These are phyloP conservation scores for Aegithalos caudatus DNA, from an alignment of 2,113 vertebrate species.

Conservation along the genomic window DNA sequence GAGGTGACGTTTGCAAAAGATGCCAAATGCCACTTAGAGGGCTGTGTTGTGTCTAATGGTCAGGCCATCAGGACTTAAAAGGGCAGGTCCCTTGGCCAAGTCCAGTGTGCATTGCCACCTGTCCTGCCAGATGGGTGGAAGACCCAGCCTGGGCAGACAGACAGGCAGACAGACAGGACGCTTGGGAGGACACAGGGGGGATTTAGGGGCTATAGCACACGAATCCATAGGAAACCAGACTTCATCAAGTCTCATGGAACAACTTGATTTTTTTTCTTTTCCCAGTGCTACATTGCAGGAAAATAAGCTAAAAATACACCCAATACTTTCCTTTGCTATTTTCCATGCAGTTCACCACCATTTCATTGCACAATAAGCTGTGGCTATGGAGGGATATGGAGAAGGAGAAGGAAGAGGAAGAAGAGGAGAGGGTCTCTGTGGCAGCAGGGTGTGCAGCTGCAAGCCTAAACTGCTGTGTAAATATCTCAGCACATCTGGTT, in stretches of 20 bases:
- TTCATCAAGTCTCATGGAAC: background rate
- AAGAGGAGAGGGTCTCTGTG: background rate
- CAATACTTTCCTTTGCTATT: slow-evolving; percentile 31
- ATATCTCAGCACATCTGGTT: background rate
- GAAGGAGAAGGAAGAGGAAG: background rate
- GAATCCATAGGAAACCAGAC: slow-evolving; percentile 33
- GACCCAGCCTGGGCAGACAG: background rate
- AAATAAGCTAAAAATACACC: slow-evolving; percentile 52
- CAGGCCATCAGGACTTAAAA: background rate
- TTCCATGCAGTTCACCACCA: background rate
- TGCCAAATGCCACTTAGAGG: background rate
- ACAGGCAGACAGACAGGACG: background rate
- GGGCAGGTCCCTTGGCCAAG: background rate
- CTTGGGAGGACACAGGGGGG: background rate
- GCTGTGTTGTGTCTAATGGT: background rate
- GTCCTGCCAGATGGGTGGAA: background rate
- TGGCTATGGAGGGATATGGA: background rate
- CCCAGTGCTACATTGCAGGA: slow-evolving; percentile 1
- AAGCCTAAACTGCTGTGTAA: background rate
- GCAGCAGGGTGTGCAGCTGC: background rate
- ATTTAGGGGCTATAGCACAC: background rate
- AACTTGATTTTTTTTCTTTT: background rate
- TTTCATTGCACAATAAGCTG: background rate
- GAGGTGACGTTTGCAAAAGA: background rate
- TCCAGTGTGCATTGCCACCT: background rate